A percentile compares a stretch with the other conserved stretches of the same genome.
Evolutionary conservation across 1,140 invertebrate genomes (phyloP).

Genomic region (Augochlora pura): DNA sequence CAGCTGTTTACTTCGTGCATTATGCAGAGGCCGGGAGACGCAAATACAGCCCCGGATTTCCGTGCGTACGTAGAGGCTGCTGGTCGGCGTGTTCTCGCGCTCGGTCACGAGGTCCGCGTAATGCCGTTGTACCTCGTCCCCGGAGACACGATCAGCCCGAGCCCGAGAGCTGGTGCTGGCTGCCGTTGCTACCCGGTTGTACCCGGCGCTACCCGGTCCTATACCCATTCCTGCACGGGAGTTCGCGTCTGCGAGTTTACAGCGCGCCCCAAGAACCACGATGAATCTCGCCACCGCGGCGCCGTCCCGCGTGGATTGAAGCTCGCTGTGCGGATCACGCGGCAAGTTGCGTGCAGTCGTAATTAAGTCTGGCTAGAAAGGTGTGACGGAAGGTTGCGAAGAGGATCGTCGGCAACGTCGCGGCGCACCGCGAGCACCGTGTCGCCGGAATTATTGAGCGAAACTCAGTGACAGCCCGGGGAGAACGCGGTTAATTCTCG

Average conservation of each 20-base stretch:
- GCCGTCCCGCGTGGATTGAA: background rate
- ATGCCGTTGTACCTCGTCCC: conserved; percentile 17
- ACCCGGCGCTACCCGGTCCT: no score
- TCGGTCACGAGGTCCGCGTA: conserved; percentile 19
- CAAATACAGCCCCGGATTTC: conserved; percentile 26
- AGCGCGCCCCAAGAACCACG: background rate
- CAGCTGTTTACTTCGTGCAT: conserved; percentile 30
- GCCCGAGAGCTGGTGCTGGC: conserved; percentile 11
- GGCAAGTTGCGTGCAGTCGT: conserved; percentile 29
- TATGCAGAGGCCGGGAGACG: background rate
- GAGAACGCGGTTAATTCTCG: background rate
- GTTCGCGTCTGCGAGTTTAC: conserved; percentile 32
- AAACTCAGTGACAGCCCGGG: background rate
- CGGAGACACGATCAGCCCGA: background rate
- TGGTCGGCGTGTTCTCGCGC: no score
- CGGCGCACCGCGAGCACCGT: background rate
- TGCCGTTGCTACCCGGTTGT: no score
- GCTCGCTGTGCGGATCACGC: background rate
- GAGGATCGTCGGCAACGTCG: background rate
- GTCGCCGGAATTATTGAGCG: background rate
- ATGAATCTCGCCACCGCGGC: background rate
- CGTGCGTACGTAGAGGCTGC: background rate
- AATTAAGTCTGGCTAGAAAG: conserved; percentile 27
- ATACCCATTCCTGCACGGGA: background rate
- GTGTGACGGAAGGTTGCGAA: background rate